Evolutionary conservation across 35 echinoderm and acorn worm species (phyloP), one percentile per base, ranked within the genome.

Genomic region (Chiridota heheva): DNA sequence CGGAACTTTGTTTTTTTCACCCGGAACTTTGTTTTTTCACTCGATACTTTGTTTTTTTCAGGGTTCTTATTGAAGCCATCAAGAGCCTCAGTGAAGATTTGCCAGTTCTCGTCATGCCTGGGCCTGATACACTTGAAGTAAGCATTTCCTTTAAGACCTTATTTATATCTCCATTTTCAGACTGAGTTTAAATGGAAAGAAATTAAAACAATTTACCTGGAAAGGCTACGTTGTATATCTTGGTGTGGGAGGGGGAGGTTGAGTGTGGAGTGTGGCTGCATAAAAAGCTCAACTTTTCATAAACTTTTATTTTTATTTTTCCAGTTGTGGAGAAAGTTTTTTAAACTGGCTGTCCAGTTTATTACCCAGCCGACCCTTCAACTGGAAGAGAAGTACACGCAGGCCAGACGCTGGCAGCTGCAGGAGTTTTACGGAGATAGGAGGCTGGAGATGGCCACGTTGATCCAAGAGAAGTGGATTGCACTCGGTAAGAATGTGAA

Each of bases 301-400:
- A n/a, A n/a, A n/a, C n/a, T n/a, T n/a, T n/a, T n/a, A n/a, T n/a
- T n/a, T n/a, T n/a, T n/a, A 16, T 6, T 22, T 44, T 18, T 51
- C 42, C 76, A 92, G 90, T 67, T 97, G 33, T 91, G 93, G 84
- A 67, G 61, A 42, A 49, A 86, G 31, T 98, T 89, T 72, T 98
- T 98, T 68, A 57, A 75, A 33, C 62, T 98, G 18, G 82, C 95
- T 16, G 80, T 83, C 6, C 62, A 30, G 36, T 98, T 89, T 76
- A 77, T 98, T 31, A 98, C 86, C 8, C 95, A 98, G 45, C 84
- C 85, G 2, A 68, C 63, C 41, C 81, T 98, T 3, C 80, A 88
- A 17, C 55, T 87, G 45, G 71, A 89, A 24, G 86, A 80, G n/a
- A 91, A 79, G 13, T 91, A 91, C 48, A 85, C 85, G 1, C 27